Conservation (phyloP, 2,113 vertebrate genomes). For the Myanophis thanlyinensis region DNA sequence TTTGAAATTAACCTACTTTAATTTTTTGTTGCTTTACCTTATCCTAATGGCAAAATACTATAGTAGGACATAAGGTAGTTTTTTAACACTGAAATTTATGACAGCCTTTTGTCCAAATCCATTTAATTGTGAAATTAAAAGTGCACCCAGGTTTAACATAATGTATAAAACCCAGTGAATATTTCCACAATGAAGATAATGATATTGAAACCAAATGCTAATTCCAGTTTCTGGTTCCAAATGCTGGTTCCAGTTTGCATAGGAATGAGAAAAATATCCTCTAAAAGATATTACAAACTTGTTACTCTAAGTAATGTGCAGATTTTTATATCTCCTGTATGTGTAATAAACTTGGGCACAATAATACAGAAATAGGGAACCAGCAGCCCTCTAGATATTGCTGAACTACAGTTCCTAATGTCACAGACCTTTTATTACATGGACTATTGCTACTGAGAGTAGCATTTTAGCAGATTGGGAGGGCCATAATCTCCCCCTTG, state of each 20-base stretch:
- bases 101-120: not conserved
- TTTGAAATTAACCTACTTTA: conserved; percentile 15
- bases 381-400: not conserved
- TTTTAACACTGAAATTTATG: not conserved
- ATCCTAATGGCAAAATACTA: not conserved
- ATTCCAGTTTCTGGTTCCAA: not conserved
- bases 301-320: not conserved
- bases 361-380: not conserved
- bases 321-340: not conserved
- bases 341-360: not conserved
- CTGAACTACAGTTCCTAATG: not conserved
- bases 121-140: not conserved
- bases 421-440: not conserved
- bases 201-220: not conserved
- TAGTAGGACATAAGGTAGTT: not conserved
- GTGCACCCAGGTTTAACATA: not conserved
- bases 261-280: not conserved
- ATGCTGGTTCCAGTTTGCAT: not conserved
- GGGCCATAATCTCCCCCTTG: not conserved
- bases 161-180: not conserved
- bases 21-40: conserved; percentile 12
- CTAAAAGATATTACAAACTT: not conserved
- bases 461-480: not conserved
- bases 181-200: not conserved
- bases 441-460: not conserved